Base-by-base conservation (phyloP, 2,888 invertebrate species). In the Drosophila setosimentum region DNA sequence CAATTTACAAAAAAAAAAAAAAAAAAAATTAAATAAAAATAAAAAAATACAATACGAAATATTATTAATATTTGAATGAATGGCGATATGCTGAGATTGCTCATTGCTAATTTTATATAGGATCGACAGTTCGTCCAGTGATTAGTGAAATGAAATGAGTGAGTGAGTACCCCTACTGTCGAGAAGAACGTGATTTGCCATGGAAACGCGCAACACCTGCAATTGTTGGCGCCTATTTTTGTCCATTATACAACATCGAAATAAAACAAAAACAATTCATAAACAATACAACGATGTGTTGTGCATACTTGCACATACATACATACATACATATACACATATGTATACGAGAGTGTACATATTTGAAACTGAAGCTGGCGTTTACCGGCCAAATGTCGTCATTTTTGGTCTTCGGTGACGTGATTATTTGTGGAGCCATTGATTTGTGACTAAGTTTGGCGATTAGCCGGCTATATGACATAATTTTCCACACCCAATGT, bases 361-460 rank as follows among this genome's bases (percentile, higher is more conserved):
- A 66, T 77, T 49, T 67, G 57, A 65, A 66, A 62, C 54, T 64
- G 45, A 77, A 69, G 61, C 64, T 65, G 53, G 75, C 71, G 58
- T 67, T 54, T 49, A 62, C 65, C 68, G 82, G 59, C 69, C 73
- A 82, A 82, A 79, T 79, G 79, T 73, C 79, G 79, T 79, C 79
- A 79, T 79, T 74, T 65, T 62, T 63, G 51, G 42, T 70, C 40
- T 60, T 63, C 50, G 79, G 64, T 78, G 78, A 78, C 78, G 78
- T 78, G 78, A 81, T 72, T 68, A 58, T 62, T 77, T 71, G 59
- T 65, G 18, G 48, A 45, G 27, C 53, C 37, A 59, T 30, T 51
- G 51, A 51, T 60, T 60, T 69, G 37, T 49, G 68, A 27, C 58
- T 50, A 33, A 16, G 33, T 42, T 68, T 55, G 70, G 35, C 54